Base-by-base conservation (phyloP, 53 echinoderm and acorn worm species). In the Patiria pectinifera region DNA sequence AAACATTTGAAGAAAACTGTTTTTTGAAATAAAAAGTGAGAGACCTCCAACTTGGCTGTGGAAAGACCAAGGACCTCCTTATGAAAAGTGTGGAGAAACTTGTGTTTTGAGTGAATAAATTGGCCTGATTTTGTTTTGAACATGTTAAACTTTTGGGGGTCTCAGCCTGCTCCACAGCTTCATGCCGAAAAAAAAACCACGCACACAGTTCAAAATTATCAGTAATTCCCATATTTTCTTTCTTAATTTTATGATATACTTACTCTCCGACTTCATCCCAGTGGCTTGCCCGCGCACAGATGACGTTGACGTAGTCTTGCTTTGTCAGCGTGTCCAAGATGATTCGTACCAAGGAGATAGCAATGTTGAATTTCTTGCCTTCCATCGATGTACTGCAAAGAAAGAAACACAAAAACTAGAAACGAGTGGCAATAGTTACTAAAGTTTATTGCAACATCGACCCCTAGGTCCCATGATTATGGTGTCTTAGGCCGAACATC, bases 211-310 rank as follows among this genome's bases (percentile, higher is more conserved):
- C 2, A 53, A 35, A 53, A 53, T 53, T 53, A 53, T 53, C 8
- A 8, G 8, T 53, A 53, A 53, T 53, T 53, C 53, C 2, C 6
- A 6, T 6, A 49, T 4, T 49, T 3, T 49, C 6, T 49, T 49
- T 3, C 49, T 49, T 49, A 49, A 49, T 19, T 76, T 43, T 21
- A 25, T 78, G 69, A 61, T 49, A 18, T 25, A 95, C 97, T 94
- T 92, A 98, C 98, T 96, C 96, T 85, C 98, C 98, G 4, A 95
- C 96, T 80, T 95, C 96, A 71, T 98, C 98, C 98, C 98, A 98
- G 85, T 98, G 95, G 78, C 98, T 98, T 23, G 98, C 98, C 49
- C 98, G 59, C 11, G 98, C 98, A 95, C 98, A 98, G 86, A 98
- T 95, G 60, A 98, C 94, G 78, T 98, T 98, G 77, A 98, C 98